Conservation (phyloP, 2,113 vertebrate species). For the Scomber scombrus region DNA sequence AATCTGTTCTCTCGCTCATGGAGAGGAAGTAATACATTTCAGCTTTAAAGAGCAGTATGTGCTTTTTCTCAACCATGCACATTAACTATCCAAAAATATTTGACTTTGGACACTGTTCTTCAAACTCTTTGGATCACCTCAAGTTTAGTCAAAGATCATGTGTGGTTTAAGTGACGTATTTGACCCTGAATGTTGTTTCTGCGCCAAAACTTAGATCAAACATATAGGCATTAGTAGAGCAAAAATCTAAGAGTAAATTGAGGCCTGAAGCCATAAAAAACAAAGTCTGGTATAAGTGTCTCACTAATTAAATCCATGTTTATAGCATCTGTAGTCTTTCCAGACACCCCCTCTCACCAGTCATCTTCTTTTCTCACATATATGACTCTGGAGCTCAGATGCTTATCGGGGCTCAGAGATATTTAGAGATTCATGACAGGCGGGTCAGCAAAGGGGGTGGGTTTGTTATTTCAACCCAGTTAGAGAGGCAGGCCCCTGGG, state of each 20-base stretch:
- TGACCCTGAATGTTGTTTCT: constrained; percentile 53
- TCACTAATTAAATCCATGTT: constrained; percentile 70
- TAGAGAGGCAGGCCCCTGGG: constrained; percentile 57
- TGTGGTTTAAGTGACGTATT: constrained; percentile 2
- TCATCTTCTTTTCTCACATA: constrained; percentile 55
- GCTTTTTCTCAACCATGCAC: neutral
- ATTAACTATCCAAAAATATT: neutral
- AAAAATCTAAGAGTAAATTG: constrained; percentile 66
- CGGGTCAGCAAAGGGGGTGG: constrained; percentile 56
- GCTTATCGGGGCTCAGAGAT: constrained; percentile 65
- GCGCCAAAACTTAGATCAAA: constrained; percentile 49
- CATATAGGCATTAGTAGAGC: constrained; percentile 28
- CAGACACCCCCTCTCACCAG: constrained; percentile 23
- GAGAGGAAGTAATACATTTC: neutral
- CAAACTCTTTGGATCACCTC: constrained; percentile 8
- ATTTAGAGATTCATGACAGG: constrained; percentile 62
- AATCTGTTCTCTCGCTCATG: neutral
- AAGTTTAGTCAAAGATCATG: neutral
- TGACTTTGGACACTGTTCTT: constrained; percentile 16
- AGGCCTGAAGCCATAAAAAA: constrained; percentile 55
- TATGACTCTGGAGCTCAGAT: constrained; percentile 56
- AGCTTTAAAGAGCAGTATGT: neutral
- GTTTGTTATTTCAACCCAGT: constrained; percentile 78
- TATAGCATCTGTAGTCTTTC: constrained; percentile 36
- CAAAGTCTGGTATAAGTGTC: constrained; percentile 51